Evolutionary conservation across 2,797 vertebrate species (phyloP), one percentile per base, ranked within the genome.

Genomic region (Acipenser oxyrinchus): DNA sequence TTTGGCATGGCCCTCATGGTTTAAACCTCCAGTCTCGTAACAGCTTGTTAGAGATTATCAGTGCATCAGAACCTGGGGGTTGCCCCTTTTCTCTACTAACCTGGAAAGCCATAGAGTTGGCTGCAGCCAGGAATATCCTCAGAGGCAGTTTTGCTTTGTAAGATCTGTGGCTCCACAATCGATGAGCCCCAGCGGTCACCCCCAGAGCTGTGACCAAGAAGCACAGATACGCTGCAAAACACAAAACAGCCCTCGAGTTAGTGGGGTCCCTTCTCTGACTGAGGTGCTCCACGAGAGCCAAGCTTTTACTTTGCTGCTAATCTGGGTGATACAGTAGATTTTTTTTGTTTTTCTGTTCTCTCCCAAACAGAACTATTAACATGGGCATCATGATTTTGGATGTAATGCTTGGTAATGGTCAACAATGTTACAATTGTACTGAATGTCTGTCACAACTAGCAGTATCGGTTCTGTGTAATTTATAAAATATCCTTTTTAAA

Each of bases 31-130:
- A 5, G 37, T 37, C 37, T 37, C 37, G 4, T 37, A 37, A 18
- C 18, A 37, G 37, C 37, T 37, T 0, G 37, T 37, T 37, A 37
- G 37, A 1, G 37, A 37, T 4, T 37, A 37, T 37, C 37, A 37
- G 37, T 37, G 37, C 5, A 37, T 4, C 37, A 37, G 37, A 37
- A 37, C 37, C 37, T 37, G 37, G 37, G 37, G 37, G 37, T 37
- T 37, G 37, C 5, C 37, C 5, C 37, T 37, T 37, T 37, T 68
- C 62, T 51, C 60, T 64, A 1, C 78, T 67, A 64, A 91, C 87
- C 88, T 91, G 89, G 77, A 91, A 93, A 75, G 90, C 88, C 91
- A 92, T 93, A 75, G 89, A 93, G 78, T 93, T 92, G 71, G 85
- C 89, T 4, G 70, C 79, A 50, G 90, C 88, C 74, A 93, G 81